Evolutionary conservation across 92 coral and sea anemone genomes (phyloP).

Genomic region (Blastomussa wellsi): DNA sequence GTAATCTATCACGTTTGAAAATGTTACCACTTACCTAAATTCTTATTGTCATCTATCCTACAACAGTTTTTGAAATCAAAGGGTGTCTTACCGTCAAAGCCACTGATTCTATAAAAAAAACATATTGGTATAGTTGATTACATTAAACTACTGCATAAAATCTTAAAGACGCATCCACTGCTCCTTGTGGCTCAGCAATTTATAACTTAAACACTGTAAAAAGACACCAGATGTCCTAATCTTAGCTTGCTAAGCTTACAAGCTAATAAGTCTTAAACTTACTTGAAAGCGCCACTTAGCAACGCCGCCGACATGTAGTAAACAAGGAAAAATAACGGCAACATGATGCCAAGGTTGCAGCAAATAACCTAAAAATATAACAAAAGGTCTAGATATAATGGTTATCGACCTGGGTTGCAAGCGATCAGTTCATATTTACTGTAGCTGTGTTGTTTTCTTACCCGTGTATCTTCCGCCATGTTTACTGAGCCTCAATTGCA

Average conservation of each 20-base stretch:
- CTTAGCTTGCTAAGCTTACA: too few species aligned
- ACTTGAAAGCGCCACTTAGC: conserved; percentile 88
- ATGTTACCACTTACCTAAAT: conserved; percentile 35
- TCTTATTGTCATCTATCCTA: conserved; percentile 42
- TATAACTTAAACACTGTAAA: too few species aligned
- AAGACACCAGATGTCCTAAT: background rate
- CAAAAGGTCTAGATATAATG: background rate
- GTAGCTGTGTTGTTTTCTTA: background rate
- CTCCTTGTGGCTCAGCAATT: too few species aligned
- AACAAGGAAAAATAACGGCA: conserved; percentile 75
- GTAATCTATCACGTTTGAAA: too few species aligned
- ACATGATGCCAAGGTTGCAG: conserved; percentile 62
- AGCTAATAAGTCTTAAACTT: too few species aligned
- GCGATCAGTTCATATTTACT: background rate
- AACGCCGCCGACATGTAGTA: conserved; percentile 88
- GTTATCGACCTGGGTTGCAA: background rate
- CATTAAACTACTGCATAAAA: background rate
- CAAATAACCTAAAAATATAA: conserved; percentile 67
- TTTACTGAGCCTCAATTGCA: conserved; percentile 29
- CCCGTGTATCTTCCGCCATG: conserved; percentile 47
- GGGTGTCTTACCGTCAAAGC: conserved; percentile 91
- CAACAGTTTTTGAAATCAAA: conserved; percentile 90
- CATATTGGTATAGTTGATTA: background rate
- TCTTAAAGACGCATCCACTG: background rate
- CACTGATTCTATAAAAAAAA: conserved; percentile 52